Evolutionary conservation across 2,888 invertebrate species (phyloP).

Genomic region (Agrenia bidenticulata): DNA sequence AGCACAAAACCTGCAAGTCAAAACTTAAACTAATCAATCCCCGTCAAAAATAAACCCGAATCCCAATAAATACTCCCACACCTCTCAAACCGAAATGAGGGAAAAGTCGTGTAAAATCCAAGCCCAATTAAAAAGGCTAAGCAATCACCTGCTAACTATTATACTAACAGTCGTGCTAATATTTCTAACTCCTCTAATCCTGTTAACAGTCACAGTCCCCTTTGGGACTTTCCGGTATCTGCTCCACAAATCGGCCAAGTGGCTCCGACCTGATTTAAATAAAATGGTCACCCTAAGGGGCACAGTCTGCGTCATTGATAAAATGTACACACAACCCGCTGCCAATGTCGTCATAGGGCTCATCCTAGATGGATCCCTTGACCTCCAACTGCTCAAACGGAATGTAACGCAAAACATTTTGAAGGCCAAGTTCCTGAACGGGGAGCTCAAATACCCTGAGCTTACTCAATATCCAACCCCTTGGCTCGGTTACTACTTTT

Average conservation of each 20-base stretch:
- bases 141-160: no score
- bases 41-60: no score
- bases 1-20: no score
- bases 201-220: no score
- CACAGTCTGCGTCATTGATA: slow-evolving; percentile 22
- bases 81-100: no score
- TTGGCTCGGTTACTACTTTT: slow-evolving; percentile 26
- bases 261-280: not conserved
- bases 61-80: no score
- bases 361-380: slow-evolving; percentile 8
- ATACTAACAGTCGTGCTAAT: no score
- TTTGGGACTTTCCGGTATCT: not conserved
- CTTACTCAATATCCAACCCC: slow-evolving; percentile 16
- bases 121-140: no score
- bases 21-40: no score
- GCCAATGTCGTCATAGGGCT: slow-evolving; percentile 18
- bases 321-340: slow-evolving; percentile 5
- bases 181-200: no score
- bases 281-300: slow-evolving; percentile 28
- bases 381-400: not conserved
- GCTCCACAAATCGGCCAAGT: no score
- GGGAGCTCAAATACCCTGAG: slow-evolving; percentile 16
- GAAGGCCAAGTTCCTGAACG: slow-evolving; percentile 4
- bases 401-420: slow-evolving; percentile 15
- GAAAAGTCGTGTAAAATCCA: no score